Evolutionary conservation across 30 jellyfish, hydroid and myxozoan genomes (phyloP), one percentile per base, ranked within the genome.

Genomic region (Rhopilema esculentum): DNA sequence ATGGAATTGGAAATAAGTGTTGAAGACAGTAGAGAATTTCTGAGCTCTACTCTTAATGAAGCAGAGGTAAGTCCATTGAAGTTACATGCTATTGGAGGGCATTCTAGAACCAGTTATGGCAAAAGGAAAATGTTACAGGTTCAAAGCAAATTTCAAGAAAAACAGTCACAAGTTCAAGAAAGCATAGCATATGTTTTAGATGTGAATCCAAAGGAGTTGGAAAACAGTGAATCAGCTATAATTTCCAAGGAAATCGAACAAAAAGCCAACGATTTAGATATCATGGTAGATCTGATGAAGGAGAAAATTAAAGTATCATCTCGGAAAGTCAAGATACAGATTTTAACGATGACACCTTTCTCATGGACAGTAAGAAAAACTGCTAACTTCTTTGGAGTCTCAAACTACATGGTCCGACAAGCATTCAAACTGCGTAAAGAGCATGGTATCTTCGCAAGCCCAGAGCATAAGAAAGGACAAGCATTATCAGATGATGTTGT

Each of bases 361-460:
- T 29, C 62, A 15, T 77, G 87, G 87, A 49, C 75, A 22, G 17
- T 77, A 4, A 19, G 18, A 31, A 53, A 49, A 27, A 49, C 50
- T 27, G 50, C 26, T 21, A 61, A 77, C 17, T 77, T 77, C 66
- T 49, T 77, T 80, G 18, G 30, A 62, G 82, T 48, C n/a, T n/a
- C 81, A 19, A 23, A 66, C 49, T 83, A 83, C 82, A 50, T 83
- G 73, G 88, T 71, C 19, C 0, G 77, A 69, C 48, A 52, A 23
- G 93, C 93, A 72, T 28, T 78, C 1, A 84, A 32, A 49, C 15
- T 84, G 27, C 66, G 25, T 18, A 19, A 23, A 53, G 88, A 84
- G 63, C 49, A 62, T 24, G 92, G 92, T 18, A 31, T 70, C 32
- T 29, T 84, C 25, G 66, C 77, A 1, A 26, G 70, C 33, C 93